These are phyloP conservation scores for Ophraella communa DNA, from an alignment of 2,888 invertebrate species.

Conservation along the genomic window DNA sequence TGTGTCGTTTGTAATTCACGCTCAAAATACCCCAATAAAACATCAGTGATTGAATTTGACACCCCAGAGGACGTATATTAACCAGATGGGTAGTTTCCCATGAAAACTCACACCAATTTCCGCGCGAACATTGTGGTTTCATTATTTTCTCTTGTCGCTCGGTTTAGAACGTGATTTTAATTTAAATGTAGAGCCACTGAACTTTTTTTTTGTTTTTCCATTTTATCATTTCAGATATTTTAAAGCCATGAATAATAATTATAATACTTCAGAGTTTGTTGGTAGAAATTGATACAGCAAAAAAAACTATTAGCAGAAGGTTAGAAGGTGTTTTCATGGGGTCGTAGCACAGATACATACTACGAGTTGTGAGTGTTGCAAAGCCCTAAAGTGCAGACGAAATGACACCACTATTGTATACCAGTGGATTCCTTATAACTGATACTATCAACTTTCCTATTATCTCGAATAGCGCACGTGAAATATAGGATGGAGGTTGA, in stretches of 20 bases:
- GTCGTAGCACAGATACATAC: constrained; percentile 28
- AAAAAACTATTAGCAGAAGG: constrained; percentile 11
- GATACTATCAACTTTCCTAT: constrained; percentile 36
- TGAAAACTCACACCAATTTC: constrained; percentile 38
- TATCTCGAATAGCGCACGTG: constrained; percentile 5
- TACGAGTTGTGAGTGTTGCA: constrained; percentile 35
- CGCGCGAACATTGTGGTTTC: constrained; percentile 32
- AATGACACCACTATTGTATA: constrained; percentile 38
- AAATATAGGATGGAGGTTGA: background rate
- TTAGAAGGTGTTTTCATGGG: constrained; percentile 27
- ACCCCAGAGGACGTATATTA: constrained; percentile 58
- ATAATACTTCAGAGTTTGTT: background rate
- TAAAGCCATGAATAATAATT: background rate
- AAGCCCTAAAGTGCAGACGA: constrained; percentile 44
- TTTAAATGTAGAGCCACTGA: constrained; percentile 13
- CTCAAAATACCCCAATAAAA: constrained; percentile 60
- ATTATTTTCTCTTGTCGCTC: constrained; percentile 24
- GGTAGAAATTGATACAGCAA: constrained; percentile 30
- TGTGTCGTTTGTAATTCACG: constrained; percentile 48
- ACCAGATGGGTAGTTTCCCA: constrained; percentile 56
- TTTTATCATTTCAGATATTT: background rate
- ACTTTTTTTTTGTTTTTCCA: background rate
- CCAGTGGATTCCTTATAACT: constrained; percentile 39
- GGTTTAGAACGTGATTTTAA: constrained; percentile 13
- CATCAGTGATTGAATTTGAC: constrained; percentile 59